Evolutionary conservation across 2,888 invertebrate genomes (phyloP).

Genomic region (Micropterix aruncella): DNA sequence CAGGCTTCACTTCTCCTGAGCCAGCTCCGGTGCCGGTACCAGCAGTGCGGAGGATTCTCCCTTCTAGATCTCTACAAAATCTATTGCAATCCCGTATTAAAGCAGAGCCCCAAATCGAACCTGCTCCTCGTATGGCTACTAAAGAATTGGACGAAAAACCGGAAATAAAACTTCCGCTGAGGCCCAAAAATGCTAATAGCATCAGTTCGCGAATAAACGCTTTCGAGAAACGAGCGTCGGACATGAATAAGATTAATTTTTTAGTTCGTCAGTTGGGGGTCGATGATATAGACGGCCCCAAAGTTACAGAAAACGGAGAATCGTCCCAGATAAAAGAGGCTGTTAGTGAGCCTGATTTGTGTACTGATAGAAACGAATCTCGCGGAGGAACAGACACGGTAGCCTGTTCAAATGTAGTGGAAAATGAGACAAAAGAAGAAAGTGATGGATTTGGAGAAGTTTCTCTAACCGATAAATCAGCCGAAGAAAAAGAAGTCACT

Average conservation of each 20-base stretch:
- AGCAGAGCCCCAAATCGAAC: neutral
- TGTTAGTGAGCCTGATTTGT: too few relatives aligned
- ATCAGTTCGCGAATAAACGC: neutral
- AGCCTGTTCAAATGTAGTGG: slow-evolving; percentile 34
- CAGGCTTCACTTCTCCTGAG: too few relatives aligned
- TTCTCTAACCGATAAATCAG: too few relatives aligned
- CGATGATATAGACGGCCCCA: neutral
- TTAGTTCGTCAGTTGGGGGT: neutral
- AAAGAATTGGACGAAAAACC: too few relatives aligned
- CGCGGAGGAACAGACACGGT: too few relatives aligned
- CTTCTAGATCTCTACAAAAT: neutral
- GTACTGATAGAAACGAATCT: too few relatives aligned
- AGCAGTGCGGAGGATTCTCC: slow-evolving; percentile 5
- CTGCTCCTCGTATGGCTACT: too few relatives aligned
- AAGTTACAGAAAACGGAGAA: too few relatives aligned
- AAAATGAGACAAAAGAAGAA: slow-evolving; percentile 24
- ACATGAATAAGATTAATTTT: slow-evolving; percentile 8
- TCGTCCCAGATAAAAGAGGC: too few relatives aligned
- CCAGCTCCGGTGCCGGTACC: slow-evolving; percentile 5
- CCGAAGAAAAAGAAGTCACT: too few relatives aligned
- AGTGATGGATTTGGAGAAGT: too few relatives aligned
- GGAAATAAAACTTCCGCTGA: neutral
- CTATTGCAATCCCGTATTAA: neutral
- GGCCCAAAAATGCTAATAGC: neutral
- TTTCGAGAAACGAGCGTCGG: neutral